A percentile compares a stretch with the other conserved stretches of the same genome.
phyloP scores from a whole-genome alignment of 2,888 invertebrate species.

The Hyposoter dolosus region DNA sequence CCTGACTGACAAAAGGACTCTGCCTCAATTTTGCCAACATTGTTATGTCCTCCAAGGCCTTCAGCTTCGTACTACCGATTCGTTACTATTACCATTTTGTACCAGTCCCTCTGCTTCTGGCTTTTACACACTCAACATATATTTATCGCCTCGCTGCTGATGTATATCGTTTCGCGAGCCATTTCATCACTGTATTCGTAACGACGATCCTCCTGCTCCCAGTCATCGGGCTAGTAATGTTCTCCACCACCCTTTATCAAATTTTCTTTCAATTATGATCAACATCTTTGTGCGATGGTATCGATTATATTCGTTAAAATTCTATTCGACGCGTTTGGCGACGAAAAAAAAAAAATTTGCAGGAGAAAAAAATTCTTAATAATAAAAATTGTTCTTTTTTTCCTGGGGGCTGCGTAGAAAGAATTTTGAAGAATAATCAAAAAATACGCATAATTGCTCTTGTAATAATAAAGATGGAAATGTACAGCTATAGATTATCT shows the following conservation, averaged over 20 bases:
- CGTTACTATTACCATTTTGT: slow-evolving; percentile 8
- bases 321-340: not conserved
- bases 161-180: slow-evolving; percentile 16
- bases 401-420: not conserved
- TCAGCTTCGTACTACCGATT: slow-evolving; percentile 1
- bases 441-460: too few species aligned
- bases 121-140: not conserved
- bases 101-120: not conserved
- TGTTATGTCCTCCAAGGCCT: not conserved
- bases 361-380: not conserved
- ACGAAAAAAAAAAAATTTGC: not conserved
- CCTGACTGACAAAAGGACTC: slow-evolving; percentile 27
- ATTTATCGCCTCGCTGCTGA: not conserved
- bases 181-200: slow-evolving; percentile 7
- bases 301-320: not conserved
- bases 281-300: not conserved
- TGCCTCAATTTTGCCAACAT: slow-evolving; percentile 7
- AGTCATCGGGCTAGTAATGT: not conserved
- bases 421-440: too few species aligned
- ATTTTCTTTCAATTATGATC: not conserved
- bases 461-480: too few species aligned
- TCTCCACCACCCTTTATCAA: not conserved
- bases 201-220: not conserved
- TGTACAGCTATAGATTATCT: too few species aligned
- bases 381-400: not conserved